Conservation (phyloP, 1,140 invertebrate genomes). For the Zaprionus vittiger region DNA sequence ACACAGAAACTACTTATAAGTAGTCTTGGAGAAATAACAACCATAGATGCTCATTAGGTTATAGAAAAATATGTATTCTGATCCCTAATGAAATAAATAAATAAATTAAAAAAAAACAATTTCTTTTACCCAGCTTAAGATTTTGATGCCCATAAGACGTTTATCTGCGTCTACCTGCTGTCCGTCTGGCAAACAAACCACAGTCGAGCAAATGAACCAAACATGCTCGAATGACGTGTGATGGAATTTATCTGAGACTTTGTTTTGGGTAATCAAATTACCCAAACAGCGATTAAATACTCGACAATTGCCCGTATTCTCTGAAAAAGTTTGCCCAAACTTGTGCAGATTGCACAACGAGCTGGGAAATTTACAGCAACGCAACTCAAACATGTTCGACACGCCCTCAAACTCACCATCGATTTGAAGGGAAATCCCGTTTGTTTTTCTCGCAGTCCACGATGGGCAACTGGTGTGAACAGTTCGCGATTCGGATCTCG, state of each 20-base stretch:
- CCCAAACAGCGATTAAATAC: not conserved
- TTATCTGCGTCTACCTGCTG: not conserved
- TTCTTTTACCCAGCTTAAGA: too few species aligned
- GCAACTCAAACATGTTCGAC: not conserved
- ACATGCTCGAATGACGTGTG: not conserved
- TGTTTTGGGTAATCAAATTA: not conserved
- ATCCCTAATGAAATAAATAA: too few species aligned
- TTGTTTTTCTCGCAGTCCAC: not conserved
- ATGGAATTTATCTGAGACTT: not conserved
- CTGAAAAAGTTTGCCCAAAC: too few species aligned
- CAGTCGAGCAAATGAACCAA: not conserved
- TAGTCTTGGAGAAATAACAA: too few species aligned
- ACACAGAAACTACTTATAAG: too few species aligned
- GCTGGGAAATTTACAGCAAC: not conserved
- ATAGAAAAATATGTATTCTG: too few species aligned
- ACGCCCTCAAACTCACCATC: not conserved
- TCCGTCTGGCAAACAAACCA: not conserved
- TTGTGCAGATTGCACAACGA: too few species aligned
- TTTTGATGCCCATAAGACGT: not conserved
- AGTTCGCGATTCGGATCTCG: not conserved
- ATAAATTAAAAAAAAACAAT: too few species aligned
- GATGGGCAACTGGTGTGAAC: conserved; percentile 2
- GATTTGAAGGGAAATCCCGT: not conserved
- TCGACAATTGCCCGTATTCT: not conserved
- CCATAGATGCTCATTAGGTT: too few species aligned